Evolutionary conservation across 2,888 invertebrate species (phyloP).

Genomic region (Hololepta plana): DNA sequence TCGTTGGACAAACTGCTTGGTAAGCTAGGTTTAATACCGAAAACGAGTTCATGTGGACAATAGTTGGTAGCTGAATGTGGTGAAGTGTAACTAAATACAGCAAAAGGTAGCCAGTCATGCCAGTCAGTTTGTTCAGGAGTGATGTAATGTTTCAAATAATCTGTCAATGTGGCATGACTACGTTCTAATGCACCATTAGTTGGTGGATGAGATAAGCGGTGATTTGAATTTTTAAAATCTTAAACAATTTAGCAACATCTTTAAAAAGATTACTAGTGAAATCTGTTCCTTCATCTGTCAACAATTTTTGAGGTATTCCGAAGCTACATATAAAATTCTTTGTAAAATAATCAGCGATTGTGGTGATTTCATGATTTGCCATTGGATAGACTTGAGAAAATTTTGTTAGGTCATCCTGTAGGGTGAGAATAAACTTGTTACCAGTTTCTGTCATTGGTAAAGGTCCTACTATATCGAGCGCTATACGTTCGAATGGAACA

Average conservation of each 20-base stretch:
- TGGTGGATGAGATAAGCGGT: constrained; percentile 8
- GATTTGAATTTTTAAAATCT: constrained; percentile 7
- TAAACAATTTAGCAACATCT: constrained; percentile 7
- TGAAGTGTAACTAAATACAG: constrained; percentile 9
- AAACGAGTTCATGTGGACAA: constrained; percentile 9
- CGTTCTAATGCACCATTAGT: constrained; percentile 10
- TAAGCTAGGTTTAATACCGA: constrained; percentile 7
- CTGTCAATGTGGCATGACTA: constrained; percentile 9
- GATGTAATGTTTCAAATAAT: constrained; percentile 9
- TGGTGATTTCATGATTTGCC: no score
- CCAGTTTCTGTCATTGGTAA: no score
- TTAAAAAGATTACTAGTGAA: no score
- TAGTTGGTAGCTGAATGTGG: constrained; percentile 9
- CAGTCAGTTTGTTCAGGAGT: constrained; percentile 8
- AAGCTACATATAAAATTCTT: no score
- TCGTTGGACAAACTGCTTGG: constrained; percentile 1
- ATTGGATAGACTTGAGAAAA: no score
- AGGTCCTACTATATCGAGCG: no score
- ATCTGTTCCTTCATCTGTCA: no score
- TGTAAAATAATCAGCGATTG: no score
- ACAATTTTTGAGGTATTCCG: no score
- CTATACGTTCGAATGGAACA: no score
- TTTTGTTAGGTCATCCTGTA: no score
- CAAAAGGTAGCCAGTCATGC: constrained; percentile 9
- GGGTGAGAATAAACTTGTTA: no score